These are phyloP conservation scores for Athene cunicularia DNA, from an alignment of 2,113 vertebrate species.

Conservation along the genomic window DNA sequence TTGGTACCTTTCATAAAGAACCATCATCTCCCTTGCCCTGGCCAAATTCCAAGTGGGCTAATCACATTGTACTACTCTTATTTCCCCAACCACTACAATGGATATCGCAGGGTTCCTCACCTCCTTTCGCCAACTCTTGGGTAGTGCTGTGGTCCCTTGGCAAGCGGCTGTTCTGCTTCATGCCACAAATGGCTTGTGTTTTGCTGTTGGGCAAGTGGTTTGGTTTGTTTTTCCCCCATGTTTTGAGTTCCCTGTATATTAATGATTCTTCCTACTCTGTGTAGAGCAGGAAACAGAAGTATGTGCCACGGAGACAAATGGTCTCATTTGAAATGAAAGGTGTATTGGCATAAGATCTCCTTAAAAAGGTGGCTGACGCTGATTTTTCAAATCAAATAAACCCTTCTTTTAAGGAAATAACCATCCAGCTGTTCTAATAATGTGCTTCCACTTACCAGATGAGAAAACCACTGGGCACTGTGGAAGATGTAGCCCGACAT, in stretches of 20 bases:
- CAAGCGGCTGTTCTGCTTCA: background rate
- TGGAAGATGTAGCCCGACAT: background rate
- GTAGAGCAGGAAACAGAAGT: background rate
- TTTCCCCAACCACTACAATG: background rate
- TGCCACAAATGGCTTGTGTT: background rate
- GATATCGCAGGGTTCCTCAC: background rate
- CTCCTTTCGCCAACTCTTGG: background rate
- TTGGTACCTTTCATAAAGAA: background rate
- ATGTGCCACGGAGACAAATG: background rate
- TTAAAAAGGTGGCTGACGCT: background rate
- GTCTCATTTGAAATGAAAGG: background rate
- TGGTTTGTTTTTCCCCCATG: background rate
- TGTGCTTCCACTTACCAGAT: background rate
- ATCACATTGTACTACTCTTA: background rate
- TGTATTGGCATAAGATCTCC: background rate
- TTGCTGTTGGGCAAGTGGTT: background rate
- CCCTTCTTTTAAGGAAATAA: background rate
- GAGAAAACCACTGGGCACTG: background rate
- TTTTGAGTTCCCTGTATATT: background rate
- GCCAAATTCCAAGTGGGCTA: background rate
- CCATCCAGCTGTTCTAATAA: background rate
- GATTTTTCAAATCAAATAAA: background rate
- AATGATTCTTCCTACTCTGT: background rate
- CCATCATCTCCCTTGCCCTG: background rate
- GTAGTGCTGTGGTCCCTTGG: background rate